phyloP scores from a whole-genome alignment of 2,888 invertebrate genomes.

The Lithophane ornitopus region DNA sequence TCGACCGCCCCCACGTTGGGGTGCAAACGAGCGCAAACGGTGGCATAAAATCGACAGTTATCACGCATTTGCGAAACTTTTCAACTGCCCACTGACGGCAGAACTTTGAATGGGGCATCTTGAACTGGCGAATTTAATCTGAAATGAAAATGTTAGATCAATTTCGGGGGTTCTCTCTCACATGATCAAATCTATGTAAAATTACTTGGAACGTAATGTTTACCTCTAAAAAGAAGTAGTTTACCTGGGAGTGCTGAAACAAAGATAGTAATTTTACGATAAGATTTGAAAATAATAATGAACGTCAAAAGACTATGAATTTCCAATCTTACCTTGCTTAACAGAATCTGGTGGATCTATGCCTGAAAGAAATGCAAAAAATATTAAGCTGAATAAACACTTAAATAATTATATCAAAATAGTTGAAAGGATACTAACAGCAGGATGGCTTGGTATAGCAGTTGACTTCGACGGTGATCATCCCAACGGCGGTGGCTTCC shows the following conservation, averaged over 20 bases:
- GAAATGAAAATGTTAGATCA: constrained; percentile 52
- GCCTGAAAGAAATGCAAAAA: constrained; percentile 48
- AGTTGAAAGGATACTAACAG: constrained; percentile 75
- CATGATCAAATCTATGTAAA: background rate
- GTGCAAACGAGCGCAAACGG: constrained; percentile 68
- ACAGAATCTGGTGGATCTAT: constrained; percentile 61
- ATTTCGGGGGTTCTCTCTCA: background rate
- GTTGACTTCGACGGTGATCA: constrained; percentile 81
- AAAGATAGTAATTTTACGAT: background rate
- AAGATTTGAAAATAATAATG: background rate
- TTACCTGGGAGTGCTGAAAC: constrained; percentile 56
- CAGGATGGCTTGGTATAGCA: constrained; percentile 83
- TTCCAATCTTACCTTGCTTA: constrained; percentile 46
- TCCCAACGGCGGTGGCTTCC: constrained; percentile 69
- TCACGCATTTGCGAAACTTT: constrained; percentile 70
- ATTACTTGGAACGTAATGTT: constrained; percentile 10
- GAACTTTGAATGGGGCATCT: constrained; percentile 69
- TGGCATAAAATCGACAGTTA: constrained; percentile 66
- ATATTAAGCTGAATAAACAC: background rate
- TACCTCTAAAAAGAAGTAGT: constrained; percentile 28
- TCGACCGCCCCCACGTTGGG: constrained; percentile 64
- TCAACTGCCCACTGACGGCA: constrained; percentile 63
- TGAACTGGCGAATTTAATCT: constrained; percentile 63
- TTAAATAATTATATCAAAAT: background rate
- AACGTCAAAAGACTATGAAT: background rate